phyloP scores from a whole-genome alignment of 2,888 invertebrate genomes.

The Mesorhabditis spiculigera region DNA sequence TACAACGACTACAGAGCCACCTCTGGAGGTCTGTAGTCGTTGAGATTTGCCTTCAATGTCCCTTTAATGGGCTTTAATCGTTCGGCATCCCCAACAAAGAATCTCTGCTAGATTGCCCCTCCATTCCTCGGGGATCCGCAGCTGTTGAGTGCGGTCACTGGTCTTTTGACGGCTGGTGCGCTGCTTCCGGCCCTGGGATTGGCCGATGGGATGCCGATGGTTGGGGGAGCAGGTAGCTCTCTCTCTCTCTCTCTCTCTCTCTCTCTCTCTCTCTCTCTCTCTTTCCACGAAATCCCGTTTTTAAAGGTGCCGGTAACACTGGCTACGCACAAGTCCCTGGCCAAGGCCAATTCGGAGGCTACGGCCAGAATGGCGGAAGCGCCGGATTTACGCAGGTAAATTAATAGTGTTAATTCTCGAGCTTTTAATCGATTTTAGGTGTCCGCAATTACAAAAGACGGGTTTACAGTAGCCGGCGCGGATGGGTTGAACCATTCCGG shows the following conservation, averaged over 20 bases:
- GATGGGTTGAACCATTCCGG: not conserved
- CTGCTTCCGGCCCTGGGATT: not conserved
- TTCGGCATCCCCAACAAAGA: not conserved
- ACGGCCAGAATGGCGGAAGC: not conserved
- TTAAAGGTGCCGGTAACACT: too few relatives aligned
- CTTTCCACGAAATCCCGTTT: too few relatives aligned
- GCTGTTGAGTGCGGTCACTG: not conserved
- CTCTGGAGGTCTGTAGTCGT: not conserved
- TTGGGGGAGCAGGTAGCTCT: not conserved
- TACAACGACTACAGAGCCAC: not conserved
- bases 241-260: too few relatives aligned
- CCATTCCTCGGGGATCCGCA: constrained; percentile 1
- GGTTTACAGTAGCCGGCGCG: not conserved
- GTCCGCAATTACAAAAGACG: not conserved
- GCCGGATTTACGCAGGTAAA: not conserved
- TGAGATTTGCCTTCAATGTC: not conserved
- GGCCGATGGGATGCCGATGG: not conserved
- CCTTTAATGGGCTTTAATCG: not conserved
- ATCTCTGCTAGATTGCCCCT: not conserved
- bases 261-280: too few relatives aligned
- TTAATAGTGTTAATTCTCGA: not conserved
- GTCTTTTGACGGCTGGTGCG: not conserved
- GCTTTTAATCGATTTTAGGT: not conserved
- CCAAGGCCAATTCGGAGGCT: not conserved
- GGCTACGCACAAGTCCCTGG: too few relatives aligned